phyloP scores from a whole-genome alignment of 2,888 invertebrate genomes.

The Apamea monoglypha region DNA sequence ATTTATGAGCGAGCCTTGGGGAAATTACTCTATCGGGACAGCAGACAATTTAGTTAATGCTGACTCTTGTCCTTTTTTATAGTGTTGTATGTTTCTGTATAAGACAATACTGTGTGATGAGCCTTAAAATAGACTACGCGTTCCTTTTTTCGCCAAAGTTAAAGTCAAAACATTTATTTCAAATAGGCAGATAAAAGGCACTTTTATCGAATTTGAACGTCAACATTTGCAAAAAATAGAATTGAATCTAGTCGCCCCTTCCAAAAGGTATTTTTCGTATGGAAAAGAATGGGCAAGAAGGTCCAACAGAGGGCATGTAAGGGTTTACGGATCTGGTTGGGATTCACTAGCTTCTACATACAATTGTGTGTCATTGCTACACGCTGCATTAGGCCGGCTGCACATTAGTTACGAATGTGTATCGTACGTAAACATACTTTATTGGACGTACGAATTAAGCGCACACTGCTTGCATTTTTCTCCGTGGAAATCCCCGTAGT shows the following conservation, averaged over 20 bases:
- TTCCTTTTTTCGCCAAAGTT: neutral
- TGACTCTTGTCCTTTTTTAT: slow-evolving; percentile 9
- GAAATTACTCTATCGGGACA: slow-evolving; percentile 74
- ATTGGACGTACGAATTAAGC: neutral
- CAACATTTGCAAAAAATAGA: no score
- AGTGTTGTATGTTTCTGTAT: neutral
- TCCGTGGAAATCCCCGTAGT: neutral
- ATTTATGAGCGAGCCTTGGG: slow-evolving; percentile 65
- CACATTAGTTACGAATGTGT: neutral
- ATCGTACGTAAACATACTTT: neutral
- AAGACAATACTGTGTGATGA: neutral
- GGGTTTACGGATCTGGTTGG: neutral
- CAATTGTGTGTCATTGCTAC: neutral
- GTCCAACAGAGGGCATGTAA: neutral
- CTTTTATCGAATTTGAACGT: no score
- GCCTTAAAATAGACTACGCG: neutral
- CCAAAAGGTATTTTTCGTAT: no score
- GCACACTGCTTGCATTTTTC: neutral
- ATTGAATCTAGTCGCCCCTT: no score
- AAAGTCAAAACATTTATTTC: no score
- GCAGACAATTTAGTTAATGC: slow-evolving; percentile 45
- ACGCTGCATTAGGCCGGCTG: neutral
- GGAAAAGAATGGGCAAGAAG: no score
- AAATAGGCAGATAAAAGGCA: no score
- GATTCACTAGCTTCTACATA: neutral